A percentile compares a stretch with the other conserved stretches of the same genome.
Evolutionary conservation across 2,888 invertebrate genomes (phyloP).

Genomic region (Lasioglossum oenotherae): DNA sequence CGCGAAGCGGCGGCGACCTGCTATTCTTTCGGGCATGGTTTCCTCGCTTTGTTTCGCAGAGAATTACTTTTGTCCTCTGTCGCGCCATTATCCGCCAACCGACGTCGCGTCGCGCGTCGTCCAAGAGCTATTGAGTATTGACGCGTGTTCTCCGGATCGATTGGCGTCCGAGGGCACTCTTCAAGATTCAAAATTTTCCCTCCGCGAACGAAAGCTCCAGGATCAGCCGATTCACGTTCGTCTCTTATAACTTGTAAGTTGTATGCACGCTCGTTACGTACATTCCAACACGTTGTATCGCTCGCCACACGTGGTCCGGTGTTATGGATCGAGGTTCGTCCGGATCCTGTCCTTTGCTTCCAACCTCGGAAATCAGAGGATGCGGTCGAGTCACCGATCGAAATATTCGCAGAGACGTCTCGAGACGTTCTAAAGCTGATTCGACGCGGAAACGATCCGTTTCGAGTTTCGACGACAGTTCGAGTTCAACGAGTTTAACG

Average conservation of each 20-base stretch:
- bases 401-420: neutral
- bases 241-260: neutral
- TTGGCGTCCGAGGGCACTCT: neutral
- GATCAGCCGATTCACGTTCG: neutral
- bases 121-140: neutral
- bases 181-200: neutral
- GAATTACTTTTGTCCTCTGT: neutral
- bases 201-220: neutral
- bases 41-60: neutral
- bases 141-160: neutral
- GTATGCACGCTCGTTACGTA: neutral
- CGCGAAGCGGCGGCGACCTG: neutral
- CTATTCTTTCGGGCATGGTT: slow-evolving; percentile 5
- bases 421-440: neutral
- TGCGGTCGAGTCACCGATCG: neutral
- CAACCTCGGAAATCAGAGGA: neutral
- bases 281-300: neutral
- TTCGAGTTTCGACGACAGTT: neutral
- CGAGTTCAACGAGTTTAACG: neutral
- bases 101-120: neutral
- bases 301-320: neutral
- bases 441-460: neutral
- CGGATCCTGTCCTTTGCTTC: neutral
- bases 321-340: neutral
- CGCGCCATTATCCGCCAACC: neutral